Evolutionary conservation across 2,797 vertebrate species (phyloP), one percentile per base, ranked within the genome.

Genomic region (Myotis findleyi): DNA sequence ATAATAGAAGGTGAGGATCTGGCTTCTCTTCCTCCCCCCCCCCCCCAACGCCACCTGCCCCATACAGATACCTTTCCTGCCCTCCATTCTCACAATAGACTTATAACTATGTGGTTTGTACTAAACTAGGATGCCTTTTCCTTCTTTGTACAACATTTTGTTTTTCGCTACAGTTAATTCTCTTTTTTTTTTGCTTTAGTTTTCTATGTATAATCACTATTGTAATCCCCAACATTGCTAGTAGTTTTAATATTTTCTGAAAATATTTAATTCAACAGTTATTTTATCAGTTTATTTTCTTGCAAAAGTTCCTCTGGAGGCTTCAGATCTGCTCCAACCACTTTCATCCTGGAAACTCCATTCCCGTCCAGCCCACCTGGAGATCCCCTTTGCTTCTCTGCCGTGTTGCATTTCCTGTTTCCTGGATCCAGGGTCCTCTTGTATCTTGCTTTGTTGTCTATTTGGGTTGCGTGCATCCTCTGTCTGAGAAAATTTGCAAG

Each of bases 111-210:
- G 10, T 77, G 21, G 18, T 38, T 44, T 20, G 2, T 17, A 20
- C n/a, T 49, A 51, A 85, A 75, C 21, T 38, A 55, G 20, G 20
- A 55, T 33, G 21, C 49, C 8, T 49, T 81, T 90, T 49, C 33
- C 6, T 49, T 80, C 80, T 69, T 75, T 59, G 44, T 38, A 53
- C 4, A 25, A 27, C 21, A 30, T 38, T 77, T 92, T 66, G 20
- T 53, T 80, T 53, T 53, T 51, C 30, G 38, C 30, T 55, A 17
- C 20, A 44, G 13, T 30, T 23, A n/a, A 38, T 66, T 27, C 23
- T 33, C 27, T 91, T 69, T 23, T 80, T 72, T 66, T 41, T 88
- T 87, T 62, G 5, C 47, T 95, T 95, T 93, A 41, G 10, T 90
- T 95, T 94, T 93, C 71, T 79, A 5, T 44, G 2, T 62, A 44